Percentiles rank a stretch among this genome's conserved stretches.
These are phyloP conservation scores for Uromys caudimaculatus DNA, from an alignment of 2,797 vertebrate species.

Conservation along the genomic window DNA sequence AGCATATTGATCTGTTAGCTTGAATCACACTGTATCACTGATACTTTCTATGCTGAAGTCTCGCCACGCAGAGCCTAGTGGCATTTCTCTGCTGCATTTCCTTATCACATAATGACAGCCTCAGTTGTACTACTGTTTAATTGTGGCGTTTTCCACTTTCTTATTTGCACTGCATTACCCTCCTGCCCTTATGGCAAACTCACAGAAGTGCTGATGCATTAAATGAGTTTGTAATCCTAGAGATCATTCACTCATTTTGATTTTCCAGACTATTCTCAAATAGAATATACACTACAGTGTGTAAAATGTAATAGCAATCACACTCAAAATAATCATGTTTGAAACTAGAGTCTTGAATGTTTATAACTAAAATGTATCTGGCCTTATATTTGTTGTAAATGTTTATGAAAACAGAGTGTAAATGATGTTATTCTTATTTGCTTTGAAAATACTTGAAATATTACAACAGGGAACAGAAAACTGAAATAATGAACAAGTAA, in stretches of 20 bases:
- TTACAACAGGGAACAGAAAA: not conserved
- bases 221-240: not conserved
- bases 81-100: not conserved
- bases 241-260: not conserved
- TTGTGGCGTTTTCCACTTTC: not conserved
- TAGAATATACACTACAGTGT: not conserved
- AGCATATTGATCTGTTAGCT: not conserved
- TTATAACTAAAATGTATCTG: not conserved
- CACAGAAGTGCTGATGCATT: not conserved
- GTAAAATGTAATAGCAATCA: not conserved
- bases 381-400: not conserved
- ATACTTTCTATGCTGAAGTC: not conserved
- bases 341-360: not conserved
- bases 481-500: not conserved
- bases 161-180: not conserved
- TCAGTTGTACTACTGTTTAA: not conserved
- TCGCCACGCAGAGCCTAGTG: not conserved
- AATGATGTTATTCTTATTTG: not conserved
- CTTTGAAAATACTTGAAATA: not conserved
- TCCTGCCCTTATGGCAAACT: not conserved
- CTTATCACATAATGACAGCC: not conserved
- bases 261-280: not conserved
- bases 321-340: not conserved
- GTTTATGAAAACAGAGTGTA: not conserved
- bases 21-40: not conserved